Evolutionary conservation across 2,888 invertebrate genomes (phyloP).

Genomic region (Sarcophaga variegata): DNA sequence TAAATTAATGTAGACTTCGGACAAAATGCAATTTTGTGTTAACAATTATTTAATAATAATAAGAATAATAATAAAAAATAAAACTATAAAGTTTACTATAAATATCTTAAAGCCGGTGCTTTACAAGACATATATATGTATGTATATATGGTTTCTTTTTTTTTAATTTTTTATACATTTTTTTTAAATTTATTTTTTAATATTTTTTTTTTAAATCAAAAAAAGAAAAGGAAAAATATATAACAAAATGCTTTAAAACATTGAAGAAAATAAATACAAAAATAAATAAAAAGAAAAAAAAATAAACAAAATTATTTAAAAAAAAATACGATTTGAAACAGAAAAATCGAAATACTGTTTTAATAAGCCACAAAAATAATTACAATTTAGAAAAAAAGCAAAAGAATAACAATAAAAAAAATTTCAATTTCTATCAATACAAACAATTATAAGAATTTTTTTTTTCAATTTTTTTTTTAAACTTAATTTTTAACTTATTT

Average conservation of each 20-base stretch:
- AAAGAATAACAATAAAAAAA: not conserved
- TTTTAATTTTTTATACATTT: not conserved
- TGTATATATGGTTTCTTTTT: not conserved
- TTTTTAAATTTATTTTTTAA: not conserved
- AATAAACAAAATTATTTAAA: constrained; percentile 43
- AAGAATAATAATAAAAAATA: constrained; percentile 35
- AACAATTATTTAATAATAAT: constrained; percentile 63
- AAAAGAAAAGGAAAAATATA: constrained; percentile 13
- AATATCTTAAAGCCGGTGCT: constrained; percentile 65
- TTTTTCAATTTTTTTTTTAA: not conserved
- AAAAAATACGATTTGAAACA: not conserved
- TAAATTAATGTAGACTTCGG: constrained; percentile 70
- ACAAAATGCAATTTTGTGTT: constrained; percentile 68
- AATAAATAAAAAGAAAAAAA: constrained; percentile 46
- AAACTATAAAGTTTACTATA: constrained; percentile 51
- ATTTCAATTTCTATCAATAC: not conserved
- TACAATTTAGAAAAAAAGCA: not conserved
- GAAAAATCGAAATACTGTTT: constrained; percentile 2
- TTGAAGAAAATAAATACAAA: constrained; percentile 34
- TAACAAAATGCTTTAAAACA: constrained; percentile 48
- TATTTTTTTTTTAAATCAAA: constrained; percentile 1
- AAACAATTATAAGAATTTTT: constrained; percentile 18
- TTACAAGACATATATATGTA: constrained; percentile 65
- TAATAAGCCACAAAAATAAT: constrained; percentile 20
- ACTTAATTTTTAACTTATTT: constrained; percentile 56